phyloP scores from a whole-genome alignment of 2,888 invertebrate species.

The Nemapogon koenigi region DNA sequence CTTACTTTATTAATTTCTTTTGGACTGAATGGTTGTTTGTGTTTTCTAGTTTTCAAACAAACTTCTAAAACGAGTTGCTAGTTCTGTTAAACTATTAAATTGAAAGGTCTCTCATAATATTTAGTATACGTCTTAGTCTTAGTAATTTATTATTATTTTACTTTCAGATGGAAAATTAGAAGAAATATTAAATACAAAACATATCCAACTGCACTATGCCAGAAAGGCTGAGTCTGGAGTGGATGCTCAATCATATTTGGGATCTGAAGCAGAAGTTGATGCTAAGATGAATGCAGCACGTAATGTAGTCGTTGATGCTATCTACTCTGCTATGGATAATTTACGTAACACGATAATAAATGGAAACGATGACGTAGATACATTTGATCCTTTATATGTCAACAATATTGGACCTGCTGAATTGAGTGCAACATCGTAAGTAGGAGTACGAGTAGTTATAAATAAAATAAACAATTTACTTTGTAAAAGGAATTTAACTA shows the following conservation, averaged over 20 bases:
- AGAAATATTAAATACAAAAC: neutral
- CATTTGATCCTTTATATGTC: slow-evolving; percentile 28
- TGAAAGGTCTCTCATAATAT: no score
- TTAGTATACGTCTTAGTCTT: neutral
- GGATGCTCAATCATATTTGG: no score
- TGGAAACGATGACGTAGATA: slow-evolving; percentile 29
- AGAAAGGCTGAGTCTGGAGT: slow-evolving; percentile 1
- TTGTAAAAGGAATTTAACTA: no score
- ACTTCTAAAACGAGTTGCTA: no score
- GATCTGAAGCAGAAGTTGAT: neutral
- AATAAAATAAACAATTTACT: no score
- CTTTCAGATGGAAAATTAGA: slow-evolving; percentile 7
- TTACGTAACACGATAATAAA: slow-evolving; percentile 29
- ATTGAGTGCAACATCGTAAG: slow-evolving; percentile 8
- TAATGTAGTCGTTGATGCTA: slow-evolving; percentile 10
- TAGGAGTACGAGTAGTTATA: no score
- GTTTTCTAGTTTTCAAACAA: no score
- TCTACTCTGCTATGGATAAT: slow-evolving; percentile 20
- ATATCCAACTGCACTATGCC: neutral
- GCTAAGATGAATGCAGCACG: neutral
- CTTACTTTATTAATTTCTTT: no score
- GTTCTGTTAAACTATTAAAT: no score
- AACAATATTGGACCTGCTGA: slow-evolving; percentile 13
- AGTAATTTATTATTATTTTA: neutral
- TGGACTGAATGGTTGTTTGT: no score